These are phyloP conservation scores for Crenichthys baileyi DNA, from an alignment of 2,797 vertebrate species.

Conservation along the genomic window DNA sequence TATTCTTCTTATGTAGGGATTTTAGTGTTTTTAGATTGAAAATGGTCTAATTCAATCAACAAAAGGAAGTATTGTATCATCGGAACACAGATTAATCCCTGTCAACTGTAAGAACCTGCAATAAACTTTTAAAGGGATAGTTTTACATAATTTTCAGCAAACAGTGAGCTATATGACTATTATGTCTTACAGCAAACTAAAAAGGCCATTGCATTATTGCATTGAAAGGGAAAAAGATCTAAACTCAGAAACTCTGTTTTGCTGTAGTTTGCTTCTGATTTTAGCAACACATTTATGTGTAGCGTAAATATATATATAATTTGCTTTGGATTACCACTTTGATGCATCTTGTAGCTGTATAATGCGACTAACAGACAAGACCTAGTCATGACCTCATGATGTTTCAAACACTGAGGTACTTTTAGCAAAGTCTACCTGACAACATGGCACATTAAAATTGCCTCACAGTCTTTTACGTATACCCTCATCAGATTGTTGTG, in stretches of 20 bases:
- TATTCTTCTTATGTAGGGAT: constrained; percentile 29
- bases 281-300: too few species aligned
- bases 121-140: too few species aligned
- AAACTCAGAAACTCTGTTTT: background rate
- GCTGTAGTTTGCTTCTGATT: background rate
- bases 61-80: constrained; percentile 29
- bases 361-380: too few species aligned
- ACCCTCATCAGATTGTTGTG: background rate
- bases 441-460: background rate
- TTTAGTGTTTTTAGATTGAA: constrained; percentile 34
- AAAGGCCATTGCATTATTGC: background rate
- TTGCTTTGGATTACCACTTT: too few species aligned
- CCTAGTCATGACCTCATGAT: too few species aligned
- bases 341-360: too few species aligned
- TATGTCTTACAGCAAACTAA: background rate
- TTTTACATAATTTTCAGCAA: background rate
- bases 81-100: constrained; percentile 1
- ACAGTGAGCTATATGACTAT: background rate
- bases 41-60: constrained; percentile 20
- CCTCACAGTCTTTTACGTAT: background rate
- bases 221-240: background rate
- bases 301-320: too few species aligned
- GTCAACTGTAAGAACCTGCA: background rate
- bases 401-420: too few species aligned
- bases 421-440: too few species aligned